Conservation (phyloP, 2,888 invertebrate species). For the Allacma fusca region DNA sequence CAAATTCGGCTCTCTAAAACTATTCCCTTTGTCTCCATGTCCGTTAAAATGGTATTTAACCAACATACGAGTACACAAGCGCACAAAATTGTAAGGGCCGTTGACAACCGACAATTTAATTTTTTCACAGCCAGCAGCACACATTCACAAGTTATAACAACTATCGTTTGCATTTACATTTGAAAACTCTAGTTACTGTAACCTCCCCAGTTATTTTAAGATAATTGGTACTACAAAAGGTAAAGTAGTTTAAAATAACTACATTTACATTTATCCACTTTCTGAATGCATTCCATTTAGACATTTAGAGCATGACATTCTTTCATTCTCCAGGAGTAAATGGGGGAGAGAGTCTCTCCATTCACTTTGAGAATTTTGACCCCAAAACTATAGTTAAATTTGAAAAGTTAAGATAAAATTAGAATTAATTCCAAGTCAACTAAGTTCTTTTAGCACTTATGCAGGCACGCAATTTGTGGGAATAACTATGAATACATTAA, state of each 20-base stretch:
- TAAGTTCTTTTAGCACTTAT: too few relatives aligned
- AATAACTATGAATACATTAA: background rate
- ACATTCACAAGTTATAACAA: too few relatives aligned
- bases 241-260: background rate
- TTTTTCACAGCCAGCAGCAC: too few relatives aligned
- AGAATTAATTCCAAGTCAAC: constrained; percentile 1
- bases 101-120: too few relatives aligned
- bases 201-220: background rate
- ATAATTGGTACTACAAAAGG: background rate
- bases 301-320: background rate
- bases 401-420: background rate
- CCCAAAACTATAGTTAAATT: background rate
- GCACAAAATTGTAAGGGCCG: too few relatives aligned
- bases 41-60: too few relatives aligned
- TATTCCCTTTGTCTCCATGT: too few relatives aligned
- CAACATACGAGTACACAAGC: too few relatives aligned
- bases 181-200: too few relatives aligned
- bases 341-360: background rate
- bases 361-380: background rate
- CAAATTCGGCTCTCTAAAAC: too few relatives aligned
- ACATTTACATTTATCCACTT: background rate
- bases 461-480: background rate
- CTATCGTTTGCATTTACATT: too few relatives aligned
- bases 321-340: too few relatives aligned
- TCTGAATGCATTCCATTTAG: background rate